Evolutionary conservation across 2,113 vertebrate genomes (phyloP), one percentile per base, ranked within the genome.

Genomic region (Synodontis membranacea): DNA sequence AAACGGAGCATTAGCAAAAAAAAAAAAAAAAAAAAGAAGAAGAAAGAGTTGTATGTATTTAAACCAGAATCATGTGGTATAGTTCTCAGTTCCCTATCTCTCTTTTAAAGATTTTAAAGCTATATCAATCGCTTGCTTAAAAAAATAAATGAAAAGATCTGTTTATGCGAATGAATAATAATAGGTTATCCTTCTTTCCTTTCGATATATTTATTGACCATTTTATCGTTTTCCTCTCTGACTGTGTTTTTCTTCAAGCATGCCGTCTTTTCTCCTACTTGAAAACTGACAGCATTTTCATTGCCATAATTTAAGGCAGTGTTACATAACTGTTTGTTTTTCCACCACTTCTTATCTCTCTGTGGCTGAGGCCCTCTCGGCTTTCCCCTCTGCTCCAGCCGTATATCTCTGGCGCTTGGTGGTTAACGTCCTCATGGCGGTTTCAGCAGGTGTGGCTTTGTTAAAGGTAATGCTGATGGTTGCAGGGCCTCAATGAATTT

Each of bases 371-470:
- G 80, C 88, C 83, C 85, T 80, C 44, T 78, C 46, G 15, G 85
- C 75, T n/a, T 84, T 76, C 83, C 81, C 56, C 85, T 86, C 66
- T 91, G 83, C 78, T 52, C 87, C 91, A 94, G 93, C 48, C 81
- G 78, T 90, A 92, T 93, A 92, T 94, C 93, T 92, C 90, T 82
- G 80, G 46, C 46, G 72, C 86, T 89, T 91, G 91, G 90, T 91
- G 88, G 91, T 89, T 92, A 94, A 94, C 91, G 87, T 93, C 93
- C 93, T 93, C 92, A 91, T 93, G 91, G 92, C 92, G 94, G 93
- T 93, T 88, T 91, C 72, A 91, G 91, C 93, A 94, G 93, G 93
- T 95, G 94, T 94, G 78, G 91, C 87, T 86, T 86, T 88, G 87
- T 89, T 87, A 60, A 62, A 23, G 68, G 86, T 66, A 58, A 85